Percentiles rank a stretch among this genome's conserved stretches.
Conservation (phyloP, 1,140 invertebrate genomes). For the Leptoteleia sp. region DNA sequence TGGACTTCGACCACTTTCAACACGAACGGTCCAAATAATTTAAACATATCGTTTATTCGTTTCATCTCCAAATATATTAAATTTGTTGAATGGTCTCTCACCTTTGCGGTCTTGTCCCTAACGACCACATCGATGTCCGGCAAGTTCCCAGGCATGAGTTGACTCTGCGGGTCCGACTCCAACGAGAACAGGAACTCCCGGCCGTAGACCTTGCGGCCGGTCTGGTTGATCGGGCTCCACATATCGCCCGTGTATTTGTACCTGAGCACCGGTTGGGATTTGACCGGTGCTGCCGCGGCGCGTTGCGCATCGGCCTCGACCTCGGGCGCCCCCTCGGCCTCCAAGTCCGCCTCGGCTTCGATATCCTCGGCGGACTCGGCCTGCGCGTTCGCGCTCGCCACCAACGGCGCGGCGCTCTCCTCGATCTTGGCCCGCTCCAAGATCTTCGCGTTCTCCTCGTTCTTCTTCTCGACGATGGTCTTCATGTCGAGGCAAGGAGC, state of each 20-base stretch:
- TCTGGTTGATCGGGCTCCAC: slow-evolving; percentile 91
- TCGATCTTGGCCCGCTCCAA: slow-evolving; percentile 55
- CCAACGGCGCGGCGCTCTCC: no score
- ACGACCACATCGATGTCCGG: slow-evolving; percentile 84
- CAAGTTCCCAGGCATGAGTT: slow-evolving; percentile 87
- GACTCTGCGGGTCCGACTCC: slow-evolving; percentile 87
- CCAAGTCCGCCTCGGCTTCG: not conserved
- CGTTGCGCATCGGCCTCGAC: no score
- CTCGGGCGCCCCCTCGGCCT: slow-evolving; percentile 3
- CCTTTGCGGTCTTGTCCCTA: slow-evolving; percentile 79
- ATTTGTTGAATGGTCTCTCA: no score
- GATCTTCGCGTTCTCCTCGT: slow-evolving; percentile 80
- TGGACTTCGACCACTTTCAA: no score
- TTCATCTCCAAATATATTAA: no score
- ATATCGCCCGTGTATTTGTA: slow-evolving; percentile 85
- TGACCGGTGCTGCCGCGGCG: no score
- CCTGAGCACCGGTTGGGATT: no score
- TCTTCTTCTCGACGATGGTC: slow-evolving; percentile 79
- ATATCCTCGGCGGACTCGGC: not conserved
- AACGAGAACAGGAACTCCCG: slow-evolving; percentile 89
- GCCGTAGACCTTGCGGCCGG: slow-evolving; percentile 91
- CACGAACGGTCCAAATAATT: no score
- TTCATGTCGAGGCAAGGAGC: slow-evolving; percentile 65
- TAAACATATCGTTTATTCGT: no score
- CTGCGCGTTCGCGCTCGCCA: not conserved